These are phyloP conservation scores for Monopis laevigella DNA, from an alignment of 2,888 invertebrate species.

Conservation along the genomic window DNA sequence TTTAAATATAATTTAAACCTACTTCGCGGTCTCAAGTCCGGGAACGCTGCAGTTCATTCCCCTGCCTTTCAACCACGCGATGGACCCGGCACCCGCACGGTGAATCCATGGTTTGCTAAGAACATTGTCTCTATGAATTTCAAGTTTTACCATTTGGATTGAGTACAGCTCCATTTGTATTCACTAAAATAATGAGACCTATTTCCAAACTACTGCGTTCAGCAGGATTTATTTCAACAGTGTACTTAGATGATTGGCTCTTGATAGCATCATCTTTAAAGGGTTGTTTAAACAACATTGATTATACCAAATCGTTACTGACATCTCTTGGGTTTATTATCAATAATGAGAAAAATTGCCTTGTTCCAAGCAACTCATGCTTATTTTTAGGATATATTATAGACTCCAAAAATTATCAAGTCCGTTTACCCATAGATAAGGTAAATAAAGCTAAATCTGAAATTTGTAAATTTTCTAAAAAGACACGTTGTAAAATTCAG, in stretches of 20 bases:
- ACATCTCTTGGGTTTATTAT: slow-evolving; percentile 10
- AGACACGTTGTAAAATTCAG: background rate
- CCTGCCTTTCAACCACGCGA: too few relatives aligned
- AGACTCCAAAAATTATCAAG: slow-evolving; percentile 1
- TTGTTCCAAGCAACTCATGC: slow-evolving; percentile 4
- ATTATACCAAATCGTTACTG: background rate
- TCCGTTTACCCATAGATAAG: background rate
- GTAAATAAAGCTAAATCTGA: background rate
- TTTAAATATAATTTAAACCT: too few relatives aligned
- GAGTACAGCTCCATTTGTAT: too few relatives aligned
- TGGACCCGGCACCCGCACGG: too few relatives aligned
- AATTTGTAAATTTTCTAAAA: background rate
- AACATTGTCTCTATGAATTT: slow-evolving; percentile 14
- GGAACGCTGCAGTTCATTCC: too few relatives aligned
- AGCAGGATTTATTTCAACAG: slow-evolving; percentile 3
- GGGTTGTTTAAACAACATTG: background rate
- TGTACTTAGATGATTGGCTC: slow-evolving; percentile 9
- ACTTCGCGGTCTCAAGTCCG: too few relatives aligned
- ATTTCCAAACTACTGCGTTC: background rate
- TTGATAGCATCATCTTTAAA: background rate
- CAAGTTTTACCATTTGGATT: slow-evolving; percentile 13
- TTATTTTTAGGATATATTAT: slow-evolving; percentile 11
- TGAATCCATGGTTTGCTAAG: too few relatives aligned
- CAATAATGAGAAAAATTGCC: slow-evolving; percentile 5
- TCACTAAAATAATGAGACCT: slow-evolving; percentile 7